Percentiles rank a stretch among this genome's conserved stretches.
Evolutionary conservation across 37 sponge, comb jelly and placozoan species (phyloP).

Genomic region (Crambe crambe): DNA sequence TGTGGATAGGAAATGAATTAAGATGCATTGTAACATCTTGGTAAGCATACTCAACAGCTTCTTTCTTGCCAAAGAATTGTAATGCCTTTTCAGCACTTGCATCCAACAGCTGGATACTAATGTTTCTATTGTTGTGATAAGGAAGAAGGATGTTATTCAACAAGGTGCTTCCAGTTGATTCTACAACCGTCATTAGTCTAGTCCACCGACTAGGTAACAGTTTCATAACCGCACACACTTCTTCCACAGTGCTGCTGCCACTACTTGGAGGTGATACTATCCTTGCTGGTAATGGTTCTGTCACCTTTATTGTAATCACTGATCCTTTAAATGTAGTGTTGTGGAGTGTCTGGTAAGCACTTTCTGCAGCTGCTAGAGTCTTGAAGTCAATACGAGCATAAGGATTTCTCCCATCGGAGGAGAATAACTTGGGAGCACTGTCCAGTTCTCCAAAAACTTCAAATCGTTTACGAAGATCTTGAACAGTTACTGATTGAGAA

Average conservation of each 20-base stretch:
- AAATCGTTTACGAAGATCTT: too few relatives aligned
- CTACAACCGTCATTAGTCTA: slow-evolving; percentile 7
- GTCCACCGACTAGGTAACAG: slow-evolving; percentile 39
- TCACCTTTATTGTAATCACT: not conserved
- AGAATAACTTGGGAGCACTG: too few relatives aligned
- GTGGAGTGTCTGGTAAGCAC: slow-evolving; percentile 13
- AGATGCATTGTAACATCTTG: slow-evolving; percentile 9
- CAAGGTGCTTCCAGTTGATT: slow-evolving; percentile 9
- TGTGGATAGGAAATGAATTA: too few relatives aligned
- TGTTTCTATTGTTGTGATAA: slow-evolving; percentile 42
- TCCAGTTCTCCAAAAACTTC: too few relatives aligned
- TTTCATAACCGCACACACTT: too few relatives aligned
- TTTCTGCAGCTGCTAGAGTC: not conserved
- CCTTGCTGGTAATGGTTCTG: too few relatives aligned
- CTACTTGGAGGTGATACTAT: too few relatives aligned
- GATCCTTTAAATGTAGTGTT: slow-evolving; percentile 1
- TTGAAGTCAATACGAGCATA: slow-evolving; percentile 31
- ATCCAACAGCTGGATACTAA: slow-evolving; percentile 11
- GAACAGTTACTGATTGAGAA: too few relatives aligned
- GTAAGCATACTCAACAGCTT: slow-evolving; percentile 39
- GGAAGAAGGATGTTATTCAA: slow-evolving; percentile 32
- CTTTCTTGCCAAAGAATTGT: slow-evolving; percentile 26
- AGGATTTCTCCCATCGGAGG: too few relatives aligned
- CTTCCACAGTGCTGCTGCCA: too few relatives aligned
- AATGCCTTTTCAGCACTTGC: slow-evolving; percentile 2